Evolutionary conservation across 2,797 vertebrate genomes (phyloP).

Genomic region (Poecilia velifera): DNA sequence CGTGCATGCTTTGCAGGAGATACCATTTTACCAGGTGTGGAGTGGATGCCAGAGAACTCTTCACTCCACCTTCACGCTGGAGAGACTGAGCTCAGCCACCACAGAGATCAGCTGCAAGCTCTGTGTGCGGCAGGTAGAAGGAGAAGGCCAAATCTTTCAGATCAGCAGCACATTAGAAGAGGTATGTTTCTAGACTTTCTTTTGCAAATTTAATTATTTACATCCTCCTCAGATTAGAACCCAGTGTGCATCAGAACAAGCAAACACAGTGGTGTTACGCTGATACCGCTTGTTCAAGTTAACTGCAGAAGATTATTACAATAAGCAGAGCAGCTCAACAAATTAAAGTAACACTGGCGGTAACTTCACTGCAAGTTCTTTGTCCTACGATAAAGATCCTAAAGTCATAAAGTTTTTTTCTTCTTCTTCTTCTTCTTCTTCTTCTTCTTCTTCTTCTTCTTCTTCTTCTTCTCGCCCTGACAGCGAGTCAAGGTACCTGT

Average conservation of each 20-base stretch:
- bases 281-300: background rate
- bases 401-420: conserved; percentile 57
- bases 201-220: background rate
- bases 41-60: conserved; percentile 92
- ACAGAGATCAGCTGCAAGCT: conserved; percentile 92
- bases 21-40: conserved; percentile 96
- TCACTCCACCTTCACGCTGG: conserved; percentile 94
- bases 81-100: conserved; percentile 85
- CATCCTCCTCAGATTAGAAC: background rate
- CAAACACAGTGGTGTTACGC: background rate
- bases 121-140: conserved; percentile 96
- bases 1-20: conserved; percentile 82
- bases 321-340: conserved; percentile 1
- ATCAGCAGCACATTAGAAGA: conserved; percentile 92
- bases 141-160: conserved; percentile 98
- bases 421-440: background rate
- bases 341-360: background rate
- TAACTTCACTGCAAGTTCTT: conserved; percentile 19
- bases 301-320: background rate
- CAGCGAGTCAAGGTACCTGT: conserved; percentile 47
- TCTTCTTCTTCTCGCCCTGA: conserved; percentile 23
- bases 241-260: background rate
- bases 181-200: conserved; percentile 72
- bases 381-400: conserved; percentile 37
- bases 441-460: background rate